A percentile compares a stretch with the other conserved stretches of the same genome.
These are phyloP conservation scores for Tetramorium bicarinatum DNA, from an alignment of 2,888 invertebrate genomes.

Conservation along the genomic window DNA sequence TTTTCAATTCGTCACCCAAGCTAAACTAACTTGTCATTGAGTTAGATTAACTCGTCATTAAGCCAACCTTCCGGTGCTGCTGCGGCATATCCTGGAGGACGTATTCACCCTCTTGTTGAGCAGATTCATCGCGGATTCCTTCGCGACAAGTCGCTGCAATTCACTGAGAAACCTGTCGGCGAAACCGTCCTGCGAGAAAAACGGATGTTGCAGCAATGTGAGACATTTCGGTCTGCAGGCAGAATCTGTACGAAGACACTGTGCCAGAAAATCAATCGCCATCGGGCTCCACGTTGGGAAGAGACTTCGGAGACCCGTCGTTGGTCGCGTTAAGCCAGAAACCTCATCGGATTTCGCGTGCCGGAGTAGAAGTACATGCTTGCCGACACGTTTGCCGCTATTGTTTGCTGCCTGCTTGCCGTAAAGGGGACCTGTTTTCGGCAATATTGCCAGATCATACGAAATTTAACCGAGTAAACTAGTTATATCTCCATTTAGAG, in stretches of 20 bases:
- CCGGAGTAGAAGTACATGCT: conserved; percentile 81
- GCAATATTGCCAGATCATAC: background rate
- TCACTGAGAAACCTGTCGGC: conserved; percentile 90
- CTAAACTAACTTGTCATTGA: background rate
- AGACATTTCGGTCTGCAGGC: conserved; percentile 89
- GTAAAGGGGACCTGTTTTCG: conserved; percentile 66
- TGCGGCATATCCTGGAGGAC: conserved; percentile 73
- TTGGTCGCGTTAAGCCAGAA: conserved; percentile 75
- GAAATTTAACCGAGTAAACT: background rate
- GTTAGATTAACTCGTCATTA: background rate
- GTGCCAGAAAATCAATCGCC: conserved; percentile 87
- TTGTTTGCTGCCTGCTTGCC: conserved; percentile 78
- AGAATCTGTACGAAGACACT: conserved; percentile 90
- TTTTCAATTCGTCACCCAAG: background rate
- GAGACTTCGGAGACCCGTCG: conserved; percentile 79
- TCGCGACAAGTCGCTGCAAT: conserved; percentile 89
- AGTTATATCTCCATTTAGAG: background rate
- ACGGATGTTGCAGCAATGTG: conserved; percentile 89
- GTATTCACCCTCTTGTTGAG: conserved; percentile 83
- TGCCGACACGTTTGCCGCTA: conserved; percentile 70
- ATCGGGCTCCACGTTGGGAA: conserved; percentile 85
- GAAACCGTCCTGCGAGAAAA: conserved; percentile 90
- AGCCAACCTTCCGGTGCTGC: conserved; percentile 78
- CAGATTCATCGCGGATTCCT: conserved; percentile 89
- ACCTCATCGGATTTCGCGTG: conserved; percentile 76